Evolutionary conservation across 2,888 invertebrate genomes (phyloP).

Genomic region (Spodoptera littoralis): DNA sequence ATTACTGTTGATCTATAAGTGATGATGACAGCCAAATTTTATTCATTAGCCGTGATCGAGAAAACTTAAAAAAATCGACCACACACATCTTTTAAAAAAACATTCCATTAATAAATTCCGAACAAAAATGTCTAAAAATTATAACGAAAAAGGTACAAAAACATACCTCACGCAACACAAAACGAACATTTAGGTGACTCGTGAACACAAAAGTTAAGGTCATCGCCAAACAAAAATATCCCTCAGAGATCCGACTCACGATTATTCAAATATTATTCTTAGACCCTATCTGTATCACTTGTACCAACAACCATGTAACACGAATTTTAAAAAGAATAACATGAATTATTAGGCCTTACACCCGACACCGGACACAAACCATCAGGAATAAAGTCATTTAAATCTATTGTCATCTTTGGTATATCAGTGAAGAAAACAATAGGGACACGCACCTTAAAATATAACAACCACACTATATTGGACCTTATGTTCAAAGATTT

Average conservation of each 20-base stretch:
- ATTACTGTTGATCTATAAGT: no score
- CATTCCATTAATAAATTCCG: constrained; percentile 1
- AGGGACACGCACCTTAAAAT: constrained; percentile 40
- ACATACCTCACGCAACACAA: constrained; percentile 24
- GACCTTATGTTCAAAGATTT: constrained; percentile 45
- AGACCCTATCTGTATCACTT: constrained; percentile 73
- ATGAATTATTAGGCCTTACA: constrained; percentile 75
- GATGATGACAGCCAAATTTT: no score
- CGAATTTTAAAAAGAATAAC: constrained; percentile 57
- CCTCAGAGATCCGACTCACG: constrained; percentile 57
- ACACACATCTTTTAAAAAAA: constrained; percentile 25
- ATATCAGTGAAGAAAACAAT: constrained; percentile 69
- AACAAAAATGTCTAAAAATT: not conserved
- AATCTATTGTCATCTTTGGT: constrained; percentile 84
- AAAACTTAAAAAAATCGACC: constrained; percentile 7
- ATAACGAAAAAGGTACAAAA: constrained; percentile 25
- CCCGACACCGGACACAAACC: constrained; percentile 75
- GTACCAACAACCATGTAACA: constrained; percentile 76
- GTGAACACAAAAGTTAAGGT: constrained; percentile 62
- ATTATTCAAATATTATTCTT: constrained; percentile 72
- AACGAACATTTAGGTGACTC: constrained; percentile 43
- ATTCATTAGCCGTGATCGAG: no score
- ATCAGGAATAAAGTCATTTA: constrained; percentile 84
- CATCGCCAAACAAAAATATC: constrained; percentile 64
- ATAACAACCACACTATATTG: constrained; percentile 44